These are phyloP conservation scores for Sturmia bella DNA, from an alignment of 2,888 invertebrate genomes.

Conservation along the genomic window DNA sequence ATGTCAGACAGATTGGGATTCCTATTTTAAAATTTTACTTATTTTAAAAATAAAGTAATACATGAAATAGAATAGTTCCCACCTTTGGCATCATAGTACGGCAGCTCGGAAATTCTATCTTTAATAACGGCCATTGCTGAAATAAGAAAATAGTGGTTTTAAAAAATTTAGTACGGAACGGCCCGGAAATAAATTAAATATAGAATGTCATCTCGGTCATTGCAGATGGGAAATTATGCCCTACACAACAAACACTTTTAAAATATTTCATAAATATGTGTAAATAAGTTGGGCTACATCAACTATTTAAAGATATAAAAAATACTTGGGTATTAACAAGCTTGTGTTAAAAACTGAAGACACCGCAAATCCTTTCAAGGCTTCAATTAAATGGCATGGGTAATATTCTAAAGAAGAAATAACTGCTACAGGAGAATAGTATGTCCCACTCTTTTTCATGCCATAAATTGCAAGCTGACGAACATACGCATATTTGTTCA, in stretches of 20 bases:
- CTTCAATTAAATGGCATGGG: no score
- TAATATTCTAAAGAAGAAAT: no score
- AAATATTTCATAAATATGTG: neutral
- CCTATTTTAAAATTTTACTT: no score
- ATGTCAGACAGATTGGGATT: no score
- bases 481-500: no score
- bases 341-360: no score
- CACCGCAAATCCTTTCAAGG: no score
- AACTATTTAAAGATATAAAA: no score
- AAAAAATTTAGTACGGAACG: neutral
- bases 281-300: neutral
- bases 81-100: constrained; percentile 80
- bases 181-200: neutral
- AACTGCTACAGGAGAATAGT: no score
- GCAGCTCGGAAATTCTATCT: constrained; percentile 77
- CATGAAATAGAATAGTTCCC: constrained; percentile 64
- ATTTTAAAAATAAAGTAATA: constrained; percentile 35
- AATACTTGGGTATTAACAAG: no score
- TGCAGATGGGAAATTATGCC: neutral
- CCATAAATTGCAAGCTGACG: no score
- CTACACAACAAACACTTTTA: neutral
- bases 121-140: constrained; percentile 78
- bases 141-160: constrained; percentile 69
- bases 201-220: neutral
- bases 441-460: no score